Evolutionary conservation across 2,113 vertebrate species (phyloP).

Genomic region (Atherinomorus stipes): DNA sequence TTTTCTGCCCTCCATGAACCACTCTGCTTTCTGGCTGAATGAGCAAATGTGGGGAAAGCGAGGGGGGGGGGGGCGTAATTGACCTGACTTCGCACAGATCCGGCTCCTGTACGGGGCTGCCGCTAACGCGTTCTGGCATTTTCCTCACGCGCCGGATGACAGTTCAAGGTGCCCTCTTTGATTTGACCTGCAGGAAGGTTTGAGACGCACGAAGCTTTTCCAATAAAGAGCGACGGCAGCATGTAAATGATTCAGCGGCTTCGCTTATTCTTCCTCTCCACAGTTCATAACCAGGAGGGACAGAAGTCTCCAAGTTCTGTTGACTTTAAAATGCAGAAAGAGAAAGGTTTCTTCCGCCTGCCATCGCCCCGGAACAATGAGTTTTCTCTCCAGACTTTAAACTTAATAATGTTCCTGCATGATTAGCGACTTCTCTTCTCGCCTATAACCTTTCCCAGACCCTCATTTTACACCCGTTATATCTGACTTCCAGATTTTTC

Average conservation of each 20-base stretch:
- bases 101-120: background rate
- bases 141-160: slow-evolving; percentile 39
- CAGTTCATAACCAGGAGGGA: slow-evolving; percentile 13
- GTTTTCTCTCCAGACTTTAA: no score
- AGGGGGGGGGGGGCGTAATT: slow-evolving; percentile 27
- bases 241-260: slow-evolving; percentile 34
- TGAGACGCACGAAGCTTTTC: background rate
- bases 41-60: slow-evolving; percentile 57
- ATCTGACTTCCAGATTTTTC: no score
- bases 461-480: no score
- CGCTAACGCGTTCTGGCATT: slow-evolving; percentile 60
- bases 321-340: slow-evolving; percentile 7
- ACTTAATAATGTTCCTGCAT: no score
- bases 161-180: slow-evolving; percentile 63
- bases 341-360: slow-evolving; percentile 20
- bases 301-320: slow-evolving; percentile 12
- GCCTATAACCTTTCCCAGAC: no score
- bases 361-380: background rate
- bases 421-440: no score
- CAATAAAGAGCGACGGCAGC: slow-evolving; percentile 34
- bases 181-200: slow-evolving; percentile 42
- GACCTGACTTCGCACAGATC: slow-evolving; percentile 51
- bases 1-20: slow-evolving; percentile 40
- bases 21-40: slow-evolving; percentile 45
- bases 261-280: slow-evolving; percentile 8